Conservation (phyloP, 2,797 vertebrate species). For the Sebastes iracundus region DNA sequence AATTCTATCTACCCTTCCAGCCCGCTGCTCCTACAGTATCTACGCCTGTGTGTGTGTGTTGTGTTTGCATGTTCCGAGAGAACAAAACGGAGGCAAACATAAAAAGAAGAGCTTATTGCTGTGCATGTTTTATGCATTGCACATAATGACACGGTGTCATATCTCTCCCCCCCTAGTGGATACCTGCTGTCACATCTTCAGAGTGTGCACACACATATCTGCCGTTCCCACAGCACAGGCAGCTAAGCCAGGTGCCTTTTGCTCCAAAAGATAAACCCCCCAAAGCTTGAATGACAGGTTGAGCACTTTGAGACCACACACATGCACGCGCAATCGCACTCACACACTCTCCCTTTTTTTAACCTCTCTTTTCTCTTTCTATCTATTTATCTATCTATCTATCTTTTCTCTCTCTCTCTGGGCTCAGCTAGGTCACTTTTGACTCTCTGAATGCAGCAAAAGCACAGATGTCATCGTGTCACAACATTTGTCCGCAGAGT, state of each 20-base stretch:
- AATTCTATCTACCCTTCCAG: conserved; percentile 62
- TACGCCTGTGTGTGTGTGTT: conserved; percentile 3
- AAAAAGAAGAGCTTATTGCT: conserved; percentile 55
- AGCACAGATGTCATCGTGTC: conserved; percentile 18
- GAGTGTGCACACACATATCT: conserved; percentile 60
- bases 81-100: conserved; percentile 50
- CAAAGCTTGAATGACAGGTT: conserved; percentile 73
- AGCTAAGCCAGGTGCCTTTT: conserved; percentile 67
- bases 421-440: conserved; percentile 23
- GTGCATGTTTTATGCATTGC: conserved; percentile 68
- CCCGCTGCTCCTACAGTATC: conserved; percentile 28
- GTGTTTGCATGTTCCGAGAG: conserved; percentile 21
- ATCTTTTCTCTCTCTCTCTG: neutral
- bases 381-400: conserved; percentile 3
- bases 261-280: conserved; percentile 69
- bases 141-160: conserved; percentile 68
- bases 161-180: conserved; percentile 66
- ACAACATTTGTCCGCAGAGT: neutral
- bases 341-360: neutral
- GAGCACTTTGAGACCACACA: conserved; percentile 62
- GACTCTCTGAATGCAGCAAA: neutral
- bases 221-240: conserved; percentile 60
- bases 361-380: neutral
- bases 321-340: neutral
- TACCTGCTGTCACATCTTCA: conserved; percentile 71